Conservation (phyloP, 2,888 invertebrate genomes). For the Boloria selene region DNA sequence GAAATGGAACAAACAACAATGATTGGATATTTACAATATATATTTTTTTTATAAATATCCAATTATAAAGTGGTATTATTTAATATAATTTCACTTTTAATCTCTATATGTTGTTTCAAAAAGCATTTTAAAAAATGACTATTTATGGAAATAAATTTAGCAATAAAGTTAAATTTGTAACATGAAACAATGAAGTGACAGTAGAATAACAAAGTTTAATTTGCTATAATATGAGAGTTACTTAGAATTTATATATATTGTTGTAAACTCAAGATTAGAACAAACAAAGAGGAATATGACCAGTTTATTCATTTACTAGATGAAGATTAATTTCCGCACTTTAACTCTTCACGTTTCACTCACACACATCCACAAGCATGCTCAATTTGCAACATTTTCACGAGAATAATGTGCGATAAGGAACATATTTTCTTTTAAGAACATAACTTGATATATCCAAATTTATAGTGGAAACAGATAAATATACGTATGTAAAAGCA, state of each 20-base stretch:
- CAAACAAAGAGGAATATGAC: constrained; percentile 11
- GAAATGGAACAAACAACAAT: too few relatives aligned
- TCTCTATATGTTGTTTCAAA: too few relatives aligned
- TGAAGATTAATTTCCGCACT: constrained; percentile 16
- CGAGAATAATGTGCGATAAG: not conserved
- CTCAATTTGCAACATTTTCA: not conserved
- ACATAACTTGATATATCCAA: not conserved
- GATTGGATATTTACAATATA: too few relatives aligned
- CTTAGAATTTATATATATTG: constrained; percentile 1
- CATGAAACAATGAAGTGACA: not conserved
- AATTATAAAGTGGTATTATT: too few relatives aligned
- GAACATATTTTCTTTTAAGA: not conserved
- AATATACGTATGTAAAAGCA: constrained; percentile 39
- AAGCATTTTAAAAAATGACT: too few relatives aligned
- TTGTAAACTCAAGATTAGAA: constrained; percentile 6
- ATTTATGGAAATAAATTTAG: too few relatives aligned
- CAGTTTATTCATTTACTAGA: constrained; percentile 16
- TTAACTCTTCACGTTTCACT: constrained; percentile 9
- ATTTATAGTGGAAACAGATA: constrained; percentile 12
- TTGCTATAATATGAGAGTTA: not conserved
- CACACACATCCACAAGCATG: not conserved
- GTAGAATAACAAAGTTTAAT: not conserved
- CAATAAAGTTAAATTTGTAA: too few relatives aligned
- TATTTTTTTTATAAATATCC: too few relatives aligned
- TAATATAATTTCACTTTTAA: too few relatives aligned